These are phyloP conservation scores for Sturnira hondurensis DNA, from an alignment of 2,113 vertebrate genomes.

Conservation along the genomic window DNA sequence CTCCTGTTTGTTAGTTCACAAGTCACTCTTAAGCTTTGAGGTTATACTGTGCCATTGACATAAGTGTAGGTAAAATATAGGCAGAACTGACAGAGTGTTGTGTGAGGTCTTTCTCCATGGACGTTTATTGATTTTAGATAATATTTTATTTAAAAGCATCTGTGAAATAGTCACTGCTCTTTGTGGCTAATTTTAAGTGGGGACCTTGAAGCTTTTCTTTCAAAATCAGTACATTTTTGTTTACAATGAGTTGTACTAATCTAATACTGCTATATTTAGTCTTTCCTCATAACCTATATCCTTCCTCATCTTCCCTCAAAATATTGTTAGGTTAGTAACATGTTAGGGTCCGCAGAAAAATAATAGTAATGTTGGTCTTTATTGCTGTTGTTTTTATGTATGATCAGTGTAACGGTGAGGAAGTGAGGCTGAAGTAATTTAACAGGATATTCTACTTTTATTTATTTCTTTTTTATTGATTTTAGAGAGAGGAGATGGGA, in stretches of 20 bases:
- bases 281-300: accelerated
- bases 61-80: not conserved
- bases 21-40: not conserved
- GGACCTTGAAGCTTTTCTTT: not conserved
- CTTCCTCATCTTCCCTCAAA: not conserved
- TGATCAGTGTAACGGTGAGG: not conserved
- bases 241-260: not conserved
- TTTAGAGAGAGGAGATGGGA: no score
- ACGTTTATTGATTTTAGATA: not conserved
- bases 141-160: not conserved
- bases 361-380: not conserved
- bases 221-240: not conserved
- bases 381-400: not conserved
- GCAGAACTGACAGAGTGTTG: not conserved
- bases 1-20: not conserved
- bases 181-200: not conserved
- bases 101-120: not conserved
- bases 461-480: no score
- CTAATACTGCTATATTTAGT: not conserved
- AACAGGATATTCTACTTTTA: not conserved
- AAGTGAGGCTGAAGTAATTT: not conserved
- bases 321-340: not conserved
- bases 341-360: not conserved
- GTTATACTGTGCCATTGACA: not conserved
- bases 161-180: not conserved